A percentile compares a stretch with the other conserved stretches of the same genome.
Evolutionary conservation across 1,140 invertebrate species (phyloP).

Genomic region (Caenorhabditis brenneri): DNA sequence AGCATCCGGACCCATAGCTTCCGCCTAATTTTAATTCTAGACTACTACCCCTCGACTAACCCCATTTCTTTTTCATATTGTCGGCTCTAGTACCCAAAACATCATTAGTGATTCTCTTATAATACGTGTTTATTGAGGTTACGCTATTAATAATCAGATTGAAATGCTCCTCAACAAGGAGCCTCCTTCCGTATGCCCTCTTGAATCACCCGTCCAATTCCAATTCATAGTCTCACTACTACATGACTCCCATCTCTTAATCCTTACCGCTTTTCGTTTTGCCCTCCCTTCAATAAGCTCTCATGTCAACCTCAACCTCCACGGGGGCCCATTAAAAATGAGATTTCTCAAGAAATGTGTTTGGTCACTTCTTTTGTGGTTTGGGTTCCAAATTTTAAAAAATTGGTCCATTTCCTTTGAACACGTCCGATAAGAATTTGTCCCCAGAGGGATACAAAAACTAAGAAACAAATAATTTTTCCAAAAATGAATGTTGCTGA

Average conservation of each 20-base stretch:
- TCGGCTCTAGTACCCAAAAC: slow-evolving; percentile 22
- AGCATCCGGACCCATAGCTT: neutral
- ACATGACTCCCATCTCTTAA: slow-evolving; percentile 21
- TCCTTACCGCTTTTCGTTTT: slow-evolving; percentile 25
- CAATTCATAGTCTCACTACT: slow-evolving; percentile 10
- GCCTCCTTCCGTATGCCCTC: neutral
- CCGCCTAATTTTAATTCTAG: neutral
- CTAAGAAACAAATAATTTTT: neutral
- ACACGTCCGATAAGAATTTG: neutral
- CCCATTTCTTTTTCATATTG: slow-evolving; percentile 11
- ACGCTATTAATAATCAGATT: slow-evolving; percentile 26
- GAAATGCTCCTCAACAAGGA: slow-evolving; percentile 7
- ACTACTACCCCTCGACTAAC: neutral
- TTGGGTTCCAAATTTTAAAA: neutral
- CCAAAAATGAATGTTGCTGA: neutral
- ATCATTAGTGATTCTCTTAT: slow-evolving; percentile 36
- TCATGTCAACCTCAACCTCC: slow-evolving; percentile 34
- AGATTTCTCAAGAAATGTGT: neutral
- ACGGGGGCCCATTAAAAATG: neutral
- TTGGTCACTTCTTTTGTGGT: neutral
- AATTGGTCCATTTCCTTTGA: slow-evolving; percentile 3
- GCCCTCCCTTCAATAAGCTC: slow-evolving; percentile 14
- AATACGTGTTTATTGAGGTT: slow-evolving; percentile 37
- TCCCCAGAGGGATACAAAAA: neutral
- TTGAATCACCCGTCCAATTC: slow-evolving; percentile 33